These are phyloP conservation scores for Strigamia crassipes DNA, from an alignment of 2,888 invertebrate genomes.

Conservation along the genomic window DNA sequence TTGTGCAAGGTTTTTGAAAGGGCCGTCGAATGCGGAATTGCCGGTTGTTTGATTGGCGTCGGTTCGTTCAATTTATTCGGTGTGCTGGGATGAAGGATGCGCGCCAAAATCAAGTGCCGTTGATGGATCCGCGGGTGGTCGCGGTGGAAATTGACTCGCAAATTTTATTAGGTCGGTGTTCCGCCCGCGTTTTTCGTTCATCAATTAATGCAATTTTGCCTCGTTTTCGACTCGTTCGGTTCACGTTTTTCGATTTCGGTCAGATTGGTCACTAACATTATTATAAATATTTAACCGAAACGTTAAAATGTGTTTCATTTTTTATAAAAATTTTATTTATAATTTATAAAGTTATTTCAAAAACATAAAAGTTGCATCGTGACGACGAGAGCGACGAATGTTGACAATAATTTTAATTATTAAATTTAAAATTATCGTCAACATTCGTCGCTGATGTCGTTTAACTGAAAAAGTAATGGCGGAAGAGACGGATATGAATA, in stretches of 20 bases:
- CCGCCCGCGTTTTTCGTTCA: constrained; percentile 25
- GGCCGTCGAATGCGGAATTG: neutral
- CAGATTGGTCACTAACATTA: neutral
- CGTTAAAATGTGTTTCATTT: too few relatives aligned
- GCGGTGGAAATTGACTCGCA: constrained; percentile 29
- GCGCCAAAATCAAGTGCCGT: constrained; percentile 31
- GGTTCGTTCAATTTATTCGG: constrained; percentile 12
- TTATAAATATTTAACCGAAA: neutral
- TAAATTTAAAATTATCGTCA: too few relatives aligned
- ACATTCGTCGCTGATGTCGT: too few relatives aligned
- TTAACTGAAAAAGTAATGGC: too few relatives aligned
- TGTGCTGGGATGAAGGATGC: neutral
- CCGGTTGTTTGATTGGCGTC: constrained; percentile 15
- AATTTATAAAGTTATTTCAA: too few relatives aligned
- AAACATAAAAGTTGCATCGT: too few relatives aligned
- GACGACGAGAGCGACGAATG: too few relatives aligned
- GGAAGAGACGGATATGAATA: too few relatives aligned
- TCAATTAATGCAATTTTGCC: constrained; percentile 29
- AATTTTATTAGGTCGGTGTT: constrained; percentile 5
- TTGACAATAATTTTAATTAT: too few relatives aligned
- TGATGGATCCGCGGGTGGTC: constrained; percentile 32
- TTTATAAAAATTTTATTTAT: too few relatives aligned
- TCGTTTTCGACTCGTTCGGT: constrained; percentile 25
- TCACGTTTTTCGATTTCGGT: neutral
- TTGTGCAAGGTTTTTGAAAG: neutral